Evolutionary conservation across 2,113 vertebrate species (phyloP), one percentile per base, ranked within the genome.

Genomic region (Merops nubicus): DNA sequence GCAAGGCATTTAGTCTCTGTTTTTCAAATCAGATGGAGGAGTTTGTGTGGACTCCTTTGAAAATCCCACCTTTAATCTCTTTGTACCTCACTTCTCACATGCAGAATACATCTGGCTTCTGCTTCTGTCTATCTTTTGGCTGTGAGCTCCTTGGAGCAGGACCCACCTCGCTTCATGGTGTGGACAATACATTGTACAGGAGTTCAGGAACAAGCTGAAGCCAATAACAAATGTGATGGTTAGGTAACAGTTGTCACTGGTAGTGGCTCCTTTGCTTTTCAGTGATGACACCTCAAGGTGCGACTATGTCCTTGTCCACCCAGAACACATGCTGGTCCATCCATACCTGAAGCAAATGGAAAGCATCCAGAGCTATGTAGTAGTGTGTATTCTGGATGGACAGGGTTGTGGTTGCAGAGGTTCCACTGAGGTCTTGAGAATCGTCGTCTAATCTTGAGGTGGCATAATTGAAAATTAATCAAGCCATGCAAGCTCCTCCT

Each of bases 121-220:
- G 7, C 21, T 75, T 33, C 53, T 64, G 21, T 43, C 16, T 56
- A 2, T 45, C 59, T 75, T 19, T 38, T 43, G 51, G 6, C 47
- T 82, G 17, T 2, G 8, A 89, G 22, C 4, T 77, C 33, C 47
- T 76, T 3, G 3, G 11, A 62, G 26, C 15, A 69, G 43, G 29
- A 73, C 26, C 13, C 5, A 6, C 26, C 9, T 88, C 2, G 0
- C 14, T 45, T 74, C 1, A 7, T 9, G 20, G 6, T 65, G 11
- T 14, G 9, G n/a, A 33, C 20, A 33, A 11, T 8, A 3, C 28
- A 13, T 36, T 43, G 19, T 25, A 12, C 16, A 68, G 51, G 15
- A 9, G 11, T 36, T 20, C 33, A 64, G 81, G 21, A 73, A n/a
- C 2, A 16, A 65, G 15, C 12, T 85, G 63, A 25, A 43, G 31